Base-by-base conservation (phyloP, 2,888 invertebrate genomes). In the Pseudeuparius sepicola region DNA sequence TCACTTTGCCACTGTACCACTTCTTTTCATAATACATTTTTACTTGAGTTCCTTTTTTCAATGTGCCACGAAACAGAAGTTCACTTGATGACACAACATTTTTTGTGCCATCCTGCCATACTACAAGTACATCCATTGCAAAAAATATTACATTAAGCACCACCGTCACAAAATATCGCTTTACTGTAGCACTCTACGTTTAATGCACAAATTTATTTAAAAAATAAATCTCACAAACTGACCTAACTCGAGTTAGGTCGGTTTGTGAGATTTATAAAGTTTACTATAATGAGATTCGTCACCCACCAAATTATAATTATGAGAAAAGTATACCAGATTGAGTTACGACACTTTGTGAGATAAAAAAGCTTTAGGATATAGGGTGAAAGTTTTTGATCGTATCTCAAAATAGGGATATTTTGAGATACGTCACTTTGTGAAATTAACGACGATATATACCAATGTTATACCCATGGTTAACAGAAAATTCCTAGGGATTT, bases 401-500 rank as follows among this genome's bases (percentile, higher is more conserved):
- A 31, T 24, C 23, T 31, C 31, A 31, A 31, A 31, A 10, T 24
- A 24, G 6, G 20, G 3, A 11, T 27, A 23, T 23, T 31, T 24
- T 31, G 17, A 31, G 23, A 31, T 24, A 20, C 31, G 31, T 31
- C 31, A 31, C 31, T 31, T 31, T 23, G 31, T 31, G 31, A 31
- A 23, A 31, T 31, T 31, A 23, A 31, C 31, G 31, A 31, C 31
- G 31, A 31, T n/a, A n/a, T n/a, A n/a, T n/a, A n/a, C n/a, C n/a
- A n/a, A n/a, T n/a, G n/a, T n/a, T n/a, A n/a, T n/a, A n/a, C n/a
- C n/a, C n/a, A n/a, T n/a, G n/a, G n/a, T n/a, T n/a, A n/a, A n/a
- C n/a, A n/a, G n/a, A n/a, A n/a, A n/a, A n/a, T n/a, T n/a, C n/a
- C n/a, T n/a, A n/a, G n/a, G n/a, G n/a, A n/a, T n/a, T n/a, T n/a